Conservation (phyloP, 2,888 invertebrate genomes). For the Dicranocentrus wangi region DNA sequence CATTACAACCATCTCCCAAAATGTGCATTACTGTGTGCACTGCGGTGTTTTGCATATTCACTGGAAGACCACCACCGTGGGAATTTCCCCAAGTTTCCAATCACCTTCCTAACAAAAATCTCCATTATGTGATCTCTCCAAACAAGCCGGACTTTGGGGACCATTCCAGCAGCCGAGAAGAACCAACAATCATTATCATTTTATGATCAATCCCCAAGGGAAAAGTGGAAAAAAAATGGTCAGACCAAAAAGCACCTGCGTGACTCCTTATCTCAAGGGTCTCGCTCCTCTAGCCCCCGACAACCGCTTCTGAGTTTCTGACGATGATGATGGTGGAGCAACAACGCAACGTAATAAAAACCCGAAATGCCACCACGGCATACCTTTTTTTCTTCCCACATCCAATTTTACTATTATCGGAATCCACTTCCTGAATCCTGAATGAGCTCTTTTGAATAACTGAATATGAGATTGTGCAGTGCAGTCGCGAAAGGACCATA, state of each 20-base stretch:
- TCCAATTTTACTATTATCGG: conserved; percentile 57
- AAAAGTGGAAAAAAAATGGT: conserved; percentile 36
- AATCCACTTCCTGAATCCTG: conserved; percentile 60
- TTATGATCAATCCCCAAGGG: conserved; percentile 35
- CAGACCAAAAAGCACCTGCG: conserved; percentile 58
- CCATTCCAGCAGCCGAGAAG: background rate
- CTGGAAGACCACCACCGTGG: too few relatives aligned
- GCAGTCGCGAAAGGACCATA: conserved; percentile 24
- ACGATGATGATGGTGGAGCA: conserved; percentile 10
- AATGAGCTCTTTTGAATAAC: conserved; percentile 58
- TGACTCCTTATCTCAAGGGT: conserved; percentile 49
- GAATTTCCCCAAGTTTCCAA: conserved; percentile 33
- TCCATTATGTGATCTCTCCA: too few relatives aligned
- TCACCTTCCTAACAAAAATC: background rate
- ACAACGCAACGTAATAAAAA: conserved; percentile 18
- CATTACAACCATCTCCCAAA: too few relatives aligned
- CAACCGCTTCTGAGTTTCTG: conserved; percentile 9
- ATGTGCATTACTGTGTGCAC: too few relatives aligned
- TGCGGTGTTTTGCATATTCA: background rate
- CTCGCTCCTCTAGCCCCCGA: too few relatives aligned
- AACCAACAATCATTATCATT: conserved; percentile 39
- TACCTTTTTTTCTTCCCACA: conserved; percentile 55
- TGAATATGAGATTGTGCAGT: conserved; percentile 49
- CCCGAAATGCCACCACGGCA: too few relatives aligned
- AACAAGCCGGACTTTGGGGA: background rate